These are phyloP conservation scores for Mirza zaza DNA, from an alignment of 2,113 vertebrate species.

Conservation along the genomic window DNA sequence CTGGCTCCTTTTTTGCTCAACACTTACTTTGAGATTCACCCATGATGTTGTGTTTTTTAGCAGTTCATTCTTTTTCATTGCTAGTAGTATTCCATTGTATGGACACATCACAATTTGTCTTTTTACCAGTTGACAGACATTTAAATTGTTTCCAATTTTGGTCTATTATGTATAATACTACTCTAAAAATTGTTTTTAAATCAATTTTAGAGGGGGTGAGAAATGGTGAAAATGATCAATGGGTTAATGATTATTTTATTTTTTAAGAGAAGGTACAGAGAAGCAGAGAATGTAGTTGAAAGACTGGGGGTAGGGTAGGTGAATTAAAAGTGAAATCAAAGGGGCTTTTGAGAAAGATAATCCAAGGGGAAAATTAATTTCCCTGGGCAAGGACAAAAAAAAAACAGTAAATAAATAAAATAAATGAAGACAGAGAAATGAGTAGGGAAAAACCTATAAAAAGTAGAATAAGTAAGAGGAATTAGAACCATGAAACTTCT, in stretches of 20 bases:
- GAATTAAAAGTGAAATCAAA: constrained; percentile 35
- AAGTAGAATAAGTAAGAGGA: constrained; percentile 10
- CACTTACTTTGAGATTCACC: constrained; percentile 27
- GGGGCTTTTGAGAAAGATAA: constrained; percentile 22
- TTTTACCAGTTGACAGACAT: background rate
- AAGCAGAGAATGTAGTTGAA: constrained; percentile 34
- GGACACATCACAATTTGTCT: background rate
- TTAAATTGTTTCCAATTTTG: background rate
- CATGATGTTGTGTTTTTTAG: background rate
- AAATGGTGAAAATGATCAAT: background rate
- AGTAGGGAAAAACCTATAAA: constrained; percentile 42
- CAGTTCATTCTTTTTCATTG: background rate
- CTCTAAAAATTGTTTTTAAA: background rate
- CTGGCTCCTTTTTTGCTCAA: background rate
- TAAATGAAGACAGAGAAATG: background rate
- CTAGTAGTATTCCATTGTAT: background rate
- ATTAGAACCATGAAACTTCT: constrained; percentile 18
- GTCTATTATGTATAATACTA: background rate
- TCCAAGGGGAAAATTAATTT: constrained; percentile 31
- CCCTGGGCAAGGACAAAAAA: background rate
- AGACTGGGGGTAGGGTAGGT: background rate
- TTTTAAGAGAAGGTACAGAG: background rate
- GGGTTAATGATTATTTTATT: background rate
- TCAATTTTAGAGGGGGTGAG: background rate
- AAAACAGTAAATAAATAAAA: background rate